Percentiles rank a stretch among this genome's conserved stretches.
Conservation (phyloP, 2,888 invertebrate species). For the Dryococelus australis region DNA sequence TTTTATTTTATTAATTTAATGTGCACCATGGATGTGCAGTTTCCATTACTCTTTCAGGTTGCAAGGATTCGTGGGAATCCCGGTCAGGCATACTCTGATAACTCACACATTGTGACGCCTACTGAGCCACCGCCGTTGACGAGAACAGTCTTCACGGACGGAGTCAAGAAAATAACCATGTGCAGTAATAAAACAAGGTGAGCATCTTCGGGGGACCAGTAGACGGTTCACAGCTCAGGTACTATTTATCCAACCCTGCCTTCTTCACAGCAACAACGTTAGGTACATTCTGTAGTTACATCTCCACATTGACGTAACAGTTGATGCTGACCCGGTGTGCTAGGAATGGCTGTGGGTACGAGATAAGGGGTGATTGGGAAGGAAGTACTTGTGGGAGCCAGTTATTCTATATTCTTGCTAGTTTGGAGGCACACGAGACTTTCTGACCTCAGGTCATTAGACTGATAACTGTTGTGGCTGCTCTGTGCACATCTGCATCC, state of each 20-base stretch:
- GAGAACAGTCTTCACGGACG: constrained; percentile 46
- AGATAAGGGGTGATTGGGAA: no score
- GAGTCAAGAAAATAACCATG: constrained; percentile 51
- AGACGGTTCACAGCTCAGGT: neutral
- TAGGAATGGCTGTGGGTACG: no score
- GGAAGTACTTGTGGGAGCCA: no score
- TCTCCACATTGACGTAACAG: no score
- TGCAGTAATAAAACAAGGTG: constrained; percentile 53
- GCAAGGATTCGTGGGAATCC: neutral
- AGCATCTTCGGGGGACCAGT: neutral
- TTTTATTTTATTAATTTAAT: neutral
- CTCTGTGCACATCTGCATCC: no score
- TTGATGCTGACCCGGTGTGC: no score
- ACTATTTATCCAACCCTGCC: neutral
- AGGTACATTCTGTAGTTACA: no score
- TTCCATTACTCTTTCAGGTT: neutral
- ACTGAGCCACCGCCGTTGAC: constrained; percentile 38
- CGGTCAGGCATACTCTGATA: neutral
- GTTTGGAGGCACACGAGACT: no score
- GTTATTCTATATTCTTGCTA: no score
- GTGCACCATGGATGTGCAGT: neutral
- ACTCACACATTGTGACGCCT: neutral
- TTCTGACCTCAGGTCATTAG: no score
- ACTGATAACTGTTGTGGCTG: no score
- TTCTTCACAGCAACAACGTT: neutral